Evolutionary conservation across 2,888 invertebrate genomes (phyloP).

Genomic region (Lepidochitona cinerea): DNA sequence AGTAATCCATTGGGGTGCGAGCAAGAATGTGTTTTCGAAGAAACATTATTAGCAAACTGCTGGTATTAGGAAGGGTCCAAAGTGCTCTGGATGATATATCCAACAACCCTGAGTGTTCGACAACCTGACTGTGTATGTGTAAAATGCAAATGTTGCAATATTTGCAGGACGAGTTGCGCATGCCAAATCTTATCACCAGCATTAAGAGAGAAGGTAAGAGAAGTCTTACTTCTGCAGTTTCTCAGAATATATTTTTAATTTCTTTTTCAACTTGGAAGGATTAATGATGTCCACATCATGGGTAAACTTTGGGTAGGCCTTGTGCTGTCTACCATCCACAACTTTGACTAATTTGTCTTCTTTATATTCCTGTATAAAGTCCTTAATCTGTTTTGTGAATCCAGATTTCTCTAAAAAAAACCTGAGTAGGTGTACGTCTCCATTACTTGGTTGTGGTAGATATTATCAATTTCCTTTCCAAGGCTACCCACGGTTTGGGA

Average conservation of each 20-base stretch:
- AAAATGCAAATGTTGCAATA: background rate
- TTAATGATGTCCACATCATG: background rate
- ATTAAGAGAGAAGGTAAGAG: no score
- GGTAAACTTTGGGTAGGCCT: background rate
- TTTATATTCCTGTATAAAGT: constrained; percentile 4
- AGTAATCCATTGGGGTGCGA: constrained; percentile 10
- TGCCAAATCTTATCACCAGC: no score
- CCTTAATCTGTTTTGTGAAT: constrained; percentile 4
- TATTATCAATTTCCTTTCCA: no score
- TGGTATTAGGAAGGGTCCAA: no score
- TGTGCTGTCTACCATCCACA: constrained; percentile 9
- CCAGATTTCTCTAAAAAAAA: background rate
- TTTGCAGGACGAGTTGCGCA: background rate
- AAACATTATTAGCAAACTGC: no score
- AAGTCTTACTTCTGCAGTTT: background rate
- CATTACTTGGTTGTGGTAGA: background rate
- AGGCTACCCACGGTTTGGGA: constrained; percentile 1
- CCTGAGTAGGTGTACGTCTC: background rate
- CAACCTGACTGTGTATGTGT: background rate
- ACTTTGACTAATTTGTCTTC: constrained; percentile 1
- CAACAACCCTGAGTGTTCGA: no score
- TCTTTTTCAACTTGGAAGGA: background rate
- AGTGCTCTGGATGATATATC: no score
- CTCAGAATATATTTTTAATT: background rate
- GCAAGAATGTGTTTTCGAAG: no score